Evolutionary conservation across 2,797 vertebrate species (phyloP).

Genomic region (Notolepis coatsorum): DNA sequence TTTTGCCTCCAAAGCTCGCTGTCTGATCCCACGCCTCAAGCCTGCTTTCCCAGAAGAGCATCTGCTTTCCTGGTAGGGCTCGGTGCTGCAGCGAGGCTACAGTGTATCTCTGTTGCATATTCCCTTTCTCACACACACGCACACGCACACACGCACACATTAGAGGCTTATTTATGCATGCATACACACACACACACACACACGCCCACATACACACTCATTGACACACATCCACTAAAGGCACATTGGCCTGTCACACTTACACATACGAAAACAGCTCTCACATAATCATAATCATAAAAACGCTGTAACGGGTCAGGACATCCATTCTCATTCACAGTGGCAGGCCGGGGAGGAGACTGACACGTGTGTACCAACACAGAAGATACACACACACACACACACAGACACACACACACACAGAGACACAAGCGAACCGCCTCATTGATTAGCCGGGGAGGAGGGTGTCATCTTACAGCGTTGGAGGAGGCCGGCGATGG

Average conservation of each 20-base stretch:
- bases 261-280: too few species aligned
- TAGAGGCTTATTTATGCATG: neutral
- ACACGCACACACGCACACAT: neutral
- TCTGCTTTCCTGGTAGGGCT: constrained; percentile 25
- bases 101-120: constrained; percentile 11
- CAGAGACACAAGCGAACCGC: constrained; percentile 8
- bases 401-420: constrained; percentile 2
- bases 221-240: neutral
- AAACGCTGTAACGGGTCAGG: neutral
- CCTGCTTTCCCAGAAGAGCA: constrained; percentile 24
- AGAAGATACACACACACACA: constrained; percentile 8
- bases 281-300: neutral
- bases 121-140: neutral
- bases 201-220: neutral
- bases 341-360: neutral
- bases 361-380: neutral
- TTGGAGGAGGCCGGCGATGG: constrained; percentile 46
- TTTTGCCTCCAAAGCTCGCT: constrained; percentile 13
- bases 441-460: constrained; percentile 9
- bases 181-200: neutral
- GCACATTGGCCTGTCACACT: too few species aligned
- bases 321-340: neutral
- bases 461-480: constrained; percentile 42
- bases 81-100: constrained; percentile 1
- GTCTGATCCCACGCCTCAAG: constrained; percentile 10